Evolutionary conservation across 2,888 invertebrate genomes (phyloP), one percentile per base, ranked within the genome.

Genomic region (Drosophila phalerata): DNA sequence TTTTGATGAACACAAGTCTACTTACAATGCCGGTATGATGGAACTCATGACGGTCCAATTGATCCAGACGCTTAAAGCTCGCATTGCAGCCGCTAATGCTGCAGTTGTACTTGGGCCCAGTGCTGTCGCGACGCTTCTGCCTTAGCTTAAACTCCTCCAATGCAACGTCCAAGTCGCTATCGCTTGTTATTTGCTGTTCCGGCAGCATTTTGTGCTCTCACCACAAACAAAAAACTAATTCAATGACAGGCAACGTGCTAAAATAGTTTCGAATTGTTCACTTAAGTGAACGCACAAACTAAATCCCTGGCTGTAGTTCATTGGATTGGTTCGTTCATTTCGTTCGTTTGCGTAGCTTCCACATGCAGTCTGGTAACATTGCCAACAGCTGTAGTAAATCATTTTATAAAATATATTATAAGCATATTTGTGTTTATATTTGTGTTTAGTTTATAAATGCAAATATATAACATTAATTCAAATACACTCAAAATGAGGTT

Each of bases 21-120:
- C 93, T 92, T 93, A 95, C 95, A 73, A 94, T 91, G 81, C 94
- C 94, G 1, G 93, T 93, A 77, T 95, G 95, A 37, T 92, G 91
- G 69, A 93, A 93, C 66, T 94, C 90, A 85, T 95, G 95, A 53
- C 94, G 93, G 40, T 93, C 92, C 61, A 95, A 90, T 77, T 94
- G 93, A 45, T 93, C 94, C 11, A 94, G 93, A 55, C 94, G 93
- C 66, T 91, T 91, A 73, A 95, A 95, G 28, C 89, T 90, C 25
- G 93, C 91, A 1, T 90, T 86, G 74, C 95, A 95, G 1, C 93
- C 93, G 1, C 92, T 93, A 68, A 93, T 91, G 13, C 90, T 90
- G 76, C 95, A 95, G 30, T 83, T 89, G 76, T 94, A 92, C 66
- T 90, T 93, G 62, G 81, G 85, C 10, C 77, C 82, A 3, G 69